Percentiles rank a stretch among this genome's conserved stretches.
These are phyloP conservation scores for Leptarthrus brevirostris DNA, from an alignment of 2,888 invertebrate species.

Conservation along the genomic window DNA sequence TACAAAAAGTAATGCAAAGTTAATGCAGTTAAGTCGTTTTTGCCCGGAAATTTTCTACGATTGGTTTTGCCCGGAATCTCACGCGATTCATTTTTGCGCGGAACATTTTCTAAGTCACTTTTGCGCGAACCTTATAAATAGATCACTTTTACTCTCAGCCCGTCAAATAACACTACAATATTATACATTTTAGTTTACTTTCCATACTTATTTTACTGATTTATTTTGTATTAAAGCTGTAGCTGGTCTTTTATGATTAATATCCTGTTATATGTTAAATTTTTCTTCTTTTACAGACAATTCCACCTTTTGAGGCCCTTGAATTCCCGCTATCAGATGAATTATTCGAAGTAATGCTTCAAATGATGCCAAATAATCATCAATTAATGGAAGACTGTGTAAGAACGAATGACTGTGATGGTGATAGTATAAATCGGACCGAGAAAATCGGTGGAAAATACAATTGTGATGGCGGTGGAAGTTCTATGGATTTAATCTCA, in stretches of 20 bases:
- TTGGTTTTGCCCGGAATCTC: too few species aligned
- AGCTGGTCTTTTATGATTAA: not conserved
- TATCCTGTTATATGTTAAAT: not conserved
- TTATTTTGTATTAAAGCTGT: not conserved
- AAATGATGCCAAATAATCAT: constrained; percentile 77
- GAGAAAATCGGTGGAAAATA: constrained; percentile 39
- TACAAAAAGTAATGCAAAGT: too few species aligned
- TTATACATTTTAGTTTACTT: too few species aligned
- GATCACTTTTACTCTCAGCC: too few species aligned
- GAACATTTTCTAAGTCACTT: too few species aligned
- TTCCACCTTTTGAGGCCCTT: constrained; percentile 81
- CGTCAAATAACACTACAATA: too few species aligned
- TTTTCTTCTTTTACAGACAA: constrained; percentile 67
- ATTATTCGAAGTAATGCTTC: constrained; percentile 75
- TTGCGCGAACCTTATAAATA: too few species aligned
- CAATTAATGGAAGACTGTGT: constrained; percentile 58
- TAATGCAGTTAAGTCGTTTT: too few species aligned
- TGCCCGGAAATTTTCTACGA: too few species aligned
- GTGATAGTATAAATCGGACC: constrained; percentile 50
- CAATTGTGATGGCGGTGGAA: not conserved
- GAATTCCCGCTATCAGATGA: constrained; percentile 80
- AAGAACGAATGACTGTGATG: constrained; percentile 54
- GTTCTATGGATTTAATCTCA: not conserved
- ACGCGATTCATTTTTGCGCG: too few species aligned
- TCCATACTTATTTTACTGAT: too few species aligned